Evolutionary conservation across 2,797 vertebrate genomes (phyloP), one percentile per base, ranked within the genome.

Genomic region (Pangasius krempfi): DNA sequence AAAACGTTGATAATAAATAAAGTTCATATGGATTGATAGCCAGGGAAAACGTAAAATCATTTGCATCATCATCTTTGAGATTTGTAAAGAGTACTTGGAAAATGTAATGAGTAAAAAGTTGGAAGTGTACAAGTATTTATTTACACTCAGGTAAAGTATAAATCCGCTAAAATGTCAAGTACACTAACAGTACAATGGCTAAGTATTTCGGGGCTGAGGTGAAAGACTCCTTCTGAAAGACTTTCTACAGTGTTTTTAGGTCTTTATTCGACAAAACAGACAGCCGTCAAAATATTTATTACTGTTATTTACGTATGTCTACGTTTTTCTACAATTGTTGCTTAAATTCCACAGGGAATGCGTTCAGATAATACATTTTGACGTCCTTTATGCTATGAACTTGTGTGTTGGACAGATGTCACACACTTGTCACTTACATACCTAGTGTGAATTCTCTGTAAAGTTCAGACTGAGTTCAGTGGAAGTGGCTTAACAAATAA

Each of bases 381-480:
- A 62, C 1, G 33, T 62, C 40, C 12, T 40, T 62, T 14, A 40
- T 22, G 78, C n/a, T 44, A 5, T 33, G 62, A 33, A 22, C 62
- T 68, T 33, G 9, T 52, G 44, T 33, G 30, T 1, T 33, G n/a
- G 25, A 50, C 16, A 10, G 44, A 30, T 22, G 44, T 52, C 5
- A 3, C 27, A 18, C 58, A 84, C 16, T 68, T 22, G 44, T 30
- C 14, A 30, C 8, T 30, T 22, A 22, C 27, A 66, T 52, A 70
- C 82, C 62, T 33, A 7, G n/a, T 9, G 62, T 37, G 27, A 84
- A 68, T 64, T 50, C 27, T 4, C 12, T 30, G 27, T 68, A 52
- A 83, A 66, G 37, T 64, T 82, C 79, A 44, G 79, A 33, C 56
- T 1, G 18, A 64, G 80, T 64, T 52, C 60, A 84, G 62, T 84